Evolutionary conservation across 2,113 vertebrate species (phyloP).

Genomic region (Percina caprodes): DNA sequence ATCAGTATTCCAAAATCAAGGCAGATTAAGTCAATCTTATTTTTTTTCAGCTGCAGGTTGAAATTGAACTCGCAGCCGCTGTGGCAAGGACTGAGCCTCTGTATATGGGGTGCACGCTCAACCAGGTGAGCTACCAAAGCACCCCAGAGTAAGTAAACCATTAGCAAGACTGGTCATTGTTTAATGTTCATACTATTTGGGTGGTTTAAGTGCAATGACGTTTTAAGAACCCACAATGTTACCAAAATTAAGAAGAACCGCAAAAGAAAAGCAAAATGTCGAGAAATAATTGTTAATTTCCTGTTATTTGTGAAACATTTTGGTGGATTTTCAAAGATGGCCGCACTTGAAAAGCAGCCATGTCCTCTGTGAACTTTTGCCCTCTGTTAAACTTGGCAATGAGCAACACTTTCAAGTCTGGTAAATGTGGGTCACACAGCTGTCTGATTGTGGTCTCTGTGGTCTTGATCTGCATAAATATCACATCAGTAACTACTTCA

Average conservation of each 20-base stretch:
- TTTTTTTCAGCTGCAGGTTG: no score
- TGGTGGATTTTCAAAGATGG: conserved; percentile 1
- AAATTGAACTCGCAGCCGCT: no score
- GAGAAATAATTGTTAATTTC: not conserved
- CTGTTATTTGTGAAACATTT: conserved; percentile 16
- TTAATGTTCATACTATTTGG: not conserved
- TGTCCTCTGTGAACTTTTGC: conserved; percentile 71
- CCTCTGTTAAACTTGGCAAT: conserved; percentile 72
- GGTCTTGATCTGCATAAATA: conserved; percentile 76
- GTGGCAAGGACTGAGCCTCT: no score
- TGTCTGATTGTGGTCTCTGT: conserved; percentile 73
- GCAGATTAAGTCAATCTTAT: not conserved
- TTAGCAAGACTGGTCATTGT: not conserved
- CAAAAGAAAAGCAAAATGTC: not conserved
- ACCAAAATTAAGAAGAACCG: not conserved
- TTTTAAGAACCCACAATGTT: not conserved
- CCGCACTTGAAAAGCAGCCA: conserved; percentile 15
- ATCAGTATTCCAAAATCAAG: not conserved
- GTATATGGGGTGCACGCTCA: no score
- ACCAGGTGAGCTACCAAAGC: no score
- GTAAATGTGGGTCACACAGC: conserved; percentile 75
- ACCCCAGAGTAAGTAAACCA: not conserved
- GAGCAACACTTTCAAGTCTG: conserved; percentile 71
- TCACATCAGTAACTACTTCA: conserved; percentile 70
- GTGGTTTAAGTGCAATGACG: not conserved